These are phyloP conservation scores for Onychomys arenicola DNA, from an alignment of 2,797 vertebrate species.

Conservation along the genomic window DNA sequence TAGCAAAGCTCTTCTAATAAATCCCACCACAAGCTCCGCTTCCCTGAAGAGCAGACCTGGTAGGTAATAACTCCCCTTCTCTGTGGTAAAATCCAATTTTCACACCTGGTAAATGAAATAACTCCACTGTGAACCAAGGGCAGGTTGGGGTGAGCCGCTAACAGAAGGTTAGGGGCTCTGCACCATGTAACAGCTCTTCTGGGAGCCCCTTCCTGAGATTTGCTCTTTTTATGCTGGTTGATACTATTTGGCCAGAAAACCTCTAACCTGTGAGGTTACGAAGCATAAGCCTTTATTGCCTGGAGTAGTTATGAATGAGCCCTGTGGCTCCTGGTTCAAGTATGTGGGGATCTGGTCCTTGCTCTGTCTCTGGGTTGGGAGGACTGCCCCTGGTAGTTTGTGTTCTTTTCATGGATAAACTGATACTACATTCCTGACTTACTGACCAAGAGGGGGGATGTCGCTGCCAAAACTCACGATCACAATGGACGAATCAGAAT, in stretches of 20 bases:
- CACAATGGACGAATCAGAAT: not conserved
- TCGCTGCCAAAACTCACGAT: constrained; percentile 30
- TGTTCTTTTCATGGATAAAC: constrained; percentile 53
- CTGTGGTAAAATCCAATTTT: constrained; percentile 86
- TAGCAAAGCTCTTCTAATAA: constrained; percentile 75
- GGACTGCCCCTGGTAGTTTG: constrained; percentile 31
- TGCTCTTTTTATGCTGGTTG: constrained; percentile 83
- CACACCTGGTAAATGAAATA: constrained; percentile 87
- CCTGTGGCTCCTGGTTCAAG: constrained; percentile 21
- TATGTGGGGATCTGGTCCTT: not conserved
- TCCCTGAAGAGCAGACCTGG: constrained; percentile 77
- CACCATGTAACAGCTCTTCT: constrained; percentile 82
- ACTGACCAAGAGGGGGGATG: not conserved
- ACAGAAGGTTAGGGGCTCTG: constrained; percentile 86
- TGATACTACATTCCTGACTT: constrained; percentile 58
- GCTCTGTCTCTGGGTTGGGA: not conserved
- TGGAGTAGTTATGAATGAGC: constrained; percentile 63
- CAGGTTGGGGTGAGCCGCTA: constrained; percentile 85
- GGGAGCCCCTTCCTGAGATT: constrained; percentile 84
- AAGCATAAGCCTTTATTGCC: constrained; percentile 76
- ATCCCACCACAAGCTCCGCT: constrained; percentile 30
- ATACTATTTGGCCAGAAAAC: constrained; percentile 82
- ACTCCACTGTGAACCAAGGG: constrained; percentile 82
- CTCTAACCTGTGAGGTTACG: constrained; percentile 75
- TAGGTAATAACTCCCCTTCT: constrained; percentile 81